Evolutionary conservation across 2,888 invertebrate species (phyloP), one percentile per base, ranked within the genome.

Genomic region (Ethmia dodecea): DNA sequence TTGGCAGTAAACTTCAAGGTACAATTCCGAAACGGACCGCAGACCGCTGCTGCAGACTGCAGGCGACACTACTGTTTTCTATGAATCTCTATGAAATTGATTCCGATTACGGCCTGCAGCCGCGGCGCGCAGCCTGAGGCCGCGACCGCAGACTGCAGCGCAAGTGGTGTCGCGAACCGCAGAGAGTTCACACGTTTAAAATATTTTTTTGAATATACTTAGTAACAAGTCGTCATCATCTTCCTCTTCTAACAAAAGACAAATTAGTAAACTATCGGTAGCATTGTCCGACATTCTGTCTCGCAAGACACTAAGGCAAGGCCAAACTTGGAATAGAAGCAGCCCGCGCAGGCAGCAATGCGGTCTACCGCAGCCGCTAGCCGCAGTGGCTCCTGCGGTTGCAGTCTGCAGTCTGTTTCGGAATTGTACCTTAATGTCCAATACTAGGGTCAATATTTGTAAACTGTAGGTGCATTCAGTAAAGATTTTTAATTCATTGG

Each of bases 201-300:
- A n/a, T n/a, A n/a, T n/a, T n/a, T n/a, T n/a, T n/a, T n/a, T n/a
- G n/a, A n/a, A n/a, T n/a, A n/a, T n/a, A n/a, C n/a, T n/a, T n/a
- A n/a, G n/a, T n/a, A n/a, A n/a, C n/a, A n/a, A n/a, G 25, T 11
- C 10, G 2, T 13, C 13, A 6, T 13, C 13, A 14, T 30, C 10
- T 31, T 20, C 3, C n/a, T 11, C 26, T 26, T 29, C 6, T 14
- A 29, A 5, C 20, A 15, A 31, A 20, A 20, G n/a, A 31, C 31
- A 31, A 31, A 24, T 13, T 31, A 4, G 18, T 18, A 18, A 18
- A 18, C 18, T 18, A 35, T 18, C 18, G 18, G 18, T 18, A 18
- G 18, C 18, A 8, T 18, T 18, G 18, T 18, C 18, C 18, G 18
- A 18, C 18, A 18, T 18, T 18, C 18, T 18, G 18, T 18, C 18